A percentile compares a stretch with the other conserved stretches of the same genome.
These are phyloP conservation scores for Autographa gamma DNA, from an alignment of 2,888 invertebrate species.

Conservation along the genomic window DNA sequence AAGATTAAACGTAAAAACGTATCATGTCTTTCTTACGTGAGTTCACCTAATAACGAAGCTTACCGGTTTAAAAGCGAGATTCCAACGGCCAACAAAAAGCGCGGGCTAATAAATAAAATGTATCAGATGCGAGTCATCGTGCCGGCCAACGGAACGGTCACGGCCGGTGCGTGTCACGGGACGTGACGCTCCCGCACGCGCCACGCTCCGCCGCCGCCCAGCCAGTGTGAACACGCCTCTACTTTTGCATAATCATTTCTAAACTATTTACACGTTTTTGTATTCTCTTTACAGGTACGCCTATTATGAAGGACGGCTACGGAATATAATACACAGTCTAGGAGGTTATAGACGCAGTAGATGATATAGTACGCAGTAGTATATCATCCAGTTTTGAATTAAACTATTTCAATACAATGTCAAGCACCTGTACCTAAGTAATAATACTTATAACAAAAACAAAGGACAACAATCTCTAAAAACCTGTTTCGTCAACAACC, in stretches of 20 bases:
- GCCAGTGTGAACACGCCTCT: conserved; percentile 80
- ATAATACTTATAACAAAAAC: conserved; percentile 11
- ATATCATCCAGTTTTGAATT: neutral
- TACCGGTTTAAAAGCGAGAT: conserved; percentile 83
- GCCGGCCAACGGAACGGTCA: conserved; percentile 85
- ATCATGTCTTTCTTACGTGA: conserved; percentile 40
- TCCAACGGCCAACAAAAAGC: conserved; percentile 76
- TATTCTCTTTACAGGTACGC: neutral
- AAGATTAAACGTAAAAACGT: conserved; percentile 29
- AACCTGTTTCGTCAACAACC: conserved; percentile 22
- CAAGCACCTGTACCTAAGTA: neutral
- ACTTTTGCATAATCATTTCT: conserved; percentile 75
- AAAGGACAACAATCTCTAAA: conserved; percentile 20
- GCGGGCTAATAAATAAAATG: conserved; percentile 72
- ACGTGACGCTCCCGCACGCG: conserved; percentile 72
- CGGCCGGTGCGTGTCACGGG: conserved; percentile 79
- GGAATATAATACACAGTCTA: neutral
- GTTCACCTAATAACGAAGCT: conserved; percentile 63
- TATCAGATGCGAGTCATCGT: conserved; percentile 81
- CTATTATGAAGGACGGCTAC: neutral
- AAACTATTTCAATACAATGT: neutral
- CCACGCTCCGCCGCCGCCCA: conserved; percentile 66
- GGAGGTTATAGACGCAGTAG: neutral
- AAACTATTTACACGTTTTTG: conserved; percentile 17
- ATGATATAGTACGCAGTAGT: too few species aligned